phyloP scores from a whole-genome alignment of 2,797 vertebrate genomes.

The Catostomus latipinnis region DNA sequence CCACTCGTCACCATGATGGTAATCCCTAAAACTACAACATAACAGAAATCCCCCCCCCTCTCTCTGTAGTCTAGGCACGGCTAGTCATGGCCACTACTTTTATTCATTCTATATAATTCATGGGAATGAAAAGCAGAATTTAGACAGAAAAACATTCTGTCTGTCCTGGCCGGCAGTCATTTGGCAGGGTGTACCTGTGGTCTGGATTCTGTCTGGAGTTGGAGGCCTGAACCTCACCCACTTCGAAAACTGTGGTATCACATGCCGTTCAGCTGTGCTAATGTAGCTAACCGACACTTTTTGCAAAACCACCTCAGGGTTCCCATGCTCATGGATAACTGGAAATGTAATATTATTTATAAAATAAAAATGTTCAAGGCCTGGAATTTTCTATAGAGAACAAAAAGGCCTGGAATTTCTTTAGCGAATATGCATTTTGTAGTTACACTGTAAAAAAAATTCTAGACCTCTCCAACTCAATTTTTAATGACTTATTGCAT shows the following conservation, averaged over 20 bases:
- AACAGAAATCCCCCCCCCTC: background rate
- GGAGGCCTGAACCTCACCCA: too few relatives aligned
- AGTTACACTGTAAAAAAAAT: too few relatives aligned
- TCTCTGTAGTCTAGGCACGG: conserved; percentile 73
- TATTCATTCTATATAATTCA: conserved; percentile 69
- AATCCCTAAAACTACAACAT: too few relatives aligned
- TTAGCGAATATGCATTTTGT: too few relatives aligned
- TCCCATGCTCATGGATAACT: background rate
- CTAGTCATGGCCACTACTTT: conserved; percentile 60
- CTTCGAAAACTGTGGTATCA: conserved; percentile 15
- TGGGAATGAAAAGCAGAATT: conserved; percentile 51
- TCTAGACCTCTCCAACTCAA: too few relatives aligned
- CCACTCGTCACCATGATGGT: too few relatives aligned
- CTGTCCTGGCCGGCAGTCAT: conserved; percentile 2
- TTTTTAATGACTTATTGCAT: too few relatives aligned
- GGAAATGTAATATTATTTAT: too few relatives aligned
- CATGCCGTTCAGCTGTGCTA: conserved; percentile 49
- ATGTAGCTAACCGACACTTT: conserved; percentile 44
- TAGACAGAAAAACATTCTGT: conserved; percentile 39
- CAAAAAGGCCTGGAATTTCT: too few relatives aligned
- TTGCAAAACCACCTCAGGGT: background rate
- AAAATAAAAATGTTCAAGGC: too few relatives aligned
- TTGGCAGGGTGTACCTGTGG: conserved; percentile 2
- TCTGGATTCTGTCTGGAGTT: conserved; percentile 34
- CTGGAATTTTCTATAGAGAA: too few relatives aligned